Conservation (phyloP, 1,140 invertebrate genomes). For the Idris sp. region DNA sequence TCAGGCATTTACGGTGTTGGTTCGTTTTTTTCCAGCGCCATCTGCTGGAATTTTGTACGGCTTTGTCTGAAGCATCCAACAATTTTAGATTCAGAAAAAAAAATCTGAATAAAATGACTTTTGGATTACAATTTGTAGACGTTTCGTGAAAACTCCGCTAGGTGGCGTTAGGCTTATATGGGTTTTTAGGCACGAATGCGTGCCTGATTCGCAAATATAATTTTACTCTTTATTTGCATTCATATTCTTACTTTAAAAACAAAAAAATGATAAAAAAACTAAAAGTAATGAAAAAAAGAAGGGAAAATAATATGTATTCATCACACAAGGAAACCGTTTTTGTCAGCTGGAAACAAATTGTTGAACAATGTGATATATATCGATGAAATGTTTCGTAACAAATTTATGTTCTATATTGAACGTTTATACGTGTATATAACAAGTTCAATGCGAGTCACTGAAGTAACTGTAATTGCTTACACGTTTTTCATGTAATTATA, state of each 20-base stretch:
- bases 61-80: no score
- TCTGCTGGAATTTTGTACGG: no score
- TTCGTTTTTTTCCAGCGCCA: no score
- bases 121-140: no score
- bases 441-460: constrained; percentile 53
- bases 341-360: constrained; percentile 30
- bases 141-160: constrained; percentile 4
- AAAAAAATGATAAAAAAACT: constrained; percentile 34
- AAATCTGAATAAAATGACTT: no score
- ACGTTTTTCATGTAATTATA: constrained; percentile 62
- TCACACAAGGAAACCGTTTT: constrained; percentile 1
- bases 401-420: constrained; percentile 59
- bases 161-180: constrained; percentile 10
- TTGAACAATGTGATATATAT: constrained; percentile 60
- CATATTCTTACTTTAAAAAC: constrained; percentile 51
- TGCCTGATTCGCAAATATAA: constrained; percentile 24
- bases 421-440: constrained; percentile 60
- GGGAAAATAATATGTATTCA: constrained; percentile 19
- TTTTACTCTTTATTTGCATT: constrained; percentile 39
- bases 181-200: constrained; percentile 16
- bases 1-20: no score
- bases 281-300: constrained; percentile 12
- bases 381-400: constrained; percentile 46
- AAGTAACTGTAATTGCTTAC: constrained; percentile 60
- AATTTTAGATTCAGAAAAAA: no score